Evolutionary conservation across 2,797 vertebrate species (phyloP).

Genomic region (Podargus strigoides): DNA sequence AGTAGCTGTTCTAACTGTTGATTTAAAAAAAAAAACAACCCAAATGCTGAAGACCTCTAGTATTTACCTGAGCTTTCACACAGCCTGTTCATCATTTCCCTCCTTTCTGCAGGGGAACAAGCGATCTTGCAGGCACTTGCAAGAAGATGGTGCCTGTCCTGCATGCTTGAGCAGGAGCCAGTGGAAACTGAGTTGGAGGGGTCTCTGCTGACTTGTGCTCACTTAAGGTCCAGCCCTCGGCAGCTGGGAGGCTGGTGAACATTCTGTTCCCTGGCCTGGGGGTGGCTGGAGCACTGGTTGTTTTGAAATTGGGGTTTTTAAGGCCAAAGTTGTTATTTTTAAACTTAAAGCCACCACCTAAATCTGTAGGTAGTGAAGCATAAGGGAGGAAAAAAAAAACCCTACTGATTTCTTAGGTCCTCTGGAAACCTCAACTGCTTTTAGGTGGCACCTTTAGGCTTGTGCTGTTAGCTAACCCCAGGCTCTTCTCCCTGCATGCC

Average conservation of each 20-base stretch:
- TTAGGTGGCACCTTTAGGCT: rapidly evolving
- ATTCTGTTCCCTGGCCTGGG: not conserved
- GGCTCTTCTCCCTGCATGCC: not conserved
- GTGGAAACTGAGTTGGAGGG: too few species aligned
- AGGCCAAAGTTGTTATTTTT: not conserved
- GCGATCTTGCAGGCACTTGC: not conserved
- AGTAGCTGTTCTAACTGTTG: not conserved
- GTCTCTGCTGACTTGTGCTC: not conserved
- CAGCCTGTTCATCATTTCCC: not conserved
- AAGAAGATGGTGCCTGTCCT: not conserved
- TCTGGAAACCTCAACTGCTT: not conserved
- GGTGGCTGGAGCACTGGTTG: rapidly evolving
- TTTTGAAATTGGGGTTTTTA: not conserved
- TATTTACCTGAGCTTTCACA: not conserved
- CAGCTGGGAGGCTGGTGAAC: not conserved
- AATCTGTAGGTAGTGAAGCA: not conserved
- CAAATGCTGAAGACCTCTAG: not conserved
- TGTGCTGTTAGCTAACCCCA: too few species aligned
- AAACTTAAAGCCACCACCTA: not conserved
- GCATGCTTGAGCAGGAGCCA: rapidly evolving
- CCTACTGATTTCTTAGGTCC: not conserved
- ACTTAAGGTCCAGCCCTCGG: not conserved
- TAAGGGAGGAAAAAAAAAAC: not conserved
- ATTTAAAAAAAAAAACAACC: not conserved
- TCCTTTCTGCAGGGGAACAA: not conserved